Evolutionary conservation across 1,140 invertebrate genomes (phyloP).

Genomic region (Tetragonula clypearis): DNA sequence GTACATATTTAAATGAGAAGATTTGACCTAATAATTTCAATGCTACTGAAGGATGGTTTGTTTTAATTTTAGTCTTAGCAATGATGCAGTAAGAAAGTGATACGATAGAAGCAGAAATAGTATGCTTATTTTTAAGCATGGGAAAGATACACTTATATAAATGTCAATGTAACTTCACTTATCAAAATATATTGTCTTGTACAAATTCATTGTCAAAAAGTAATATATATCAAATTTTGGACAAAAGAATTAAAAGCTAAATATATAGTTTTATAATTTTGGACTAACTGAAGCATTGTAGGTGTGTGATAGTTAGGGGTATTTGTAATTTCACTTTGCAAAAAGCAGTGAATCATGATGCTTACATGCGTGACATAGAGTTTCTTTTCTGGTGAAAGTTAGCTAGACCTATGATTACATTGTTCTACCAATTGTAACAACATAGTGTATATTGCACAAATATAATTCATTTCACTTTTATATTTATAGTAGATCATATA

Average conservation of each 20-base stretch:
- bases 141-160: background rate
- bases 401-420: constrained; percentile 68
- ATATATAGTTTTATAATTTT: background rate
- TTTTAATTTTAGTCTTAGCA: background rate
- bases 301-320: constrained; percentile 17
- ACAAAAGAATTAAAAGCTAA: background rate
- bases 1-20: background rate
- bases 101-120: background rate
- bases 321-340: constrained; percentile 39
- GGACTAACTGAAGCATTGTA: background rate
- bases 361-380: constrained; percentile 75
- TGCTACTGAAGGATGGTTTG: background rate
- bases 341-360: constrained; percentile 72
- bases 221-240: constrained; percentile 7
- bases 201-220: background rate
- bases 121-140: background rate
- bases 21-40: constrained; percentile 10
- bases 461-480: constrained; percentile 22
- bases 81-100: background rate
- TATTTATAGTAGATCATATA: constrained; percentile 2
- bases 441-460: constrained; percentile 38
- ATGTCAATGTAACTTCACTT: background rate
- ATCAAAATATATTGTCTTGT: constrained; percentile 1
- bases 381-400: constrained; percentile 81
- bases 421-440: constrained; percentile 72